Evolutionary conservation across 2,113 vertebrate genomes (phyloP).

Genomic region (Stictonetta naevosa): DNA sequence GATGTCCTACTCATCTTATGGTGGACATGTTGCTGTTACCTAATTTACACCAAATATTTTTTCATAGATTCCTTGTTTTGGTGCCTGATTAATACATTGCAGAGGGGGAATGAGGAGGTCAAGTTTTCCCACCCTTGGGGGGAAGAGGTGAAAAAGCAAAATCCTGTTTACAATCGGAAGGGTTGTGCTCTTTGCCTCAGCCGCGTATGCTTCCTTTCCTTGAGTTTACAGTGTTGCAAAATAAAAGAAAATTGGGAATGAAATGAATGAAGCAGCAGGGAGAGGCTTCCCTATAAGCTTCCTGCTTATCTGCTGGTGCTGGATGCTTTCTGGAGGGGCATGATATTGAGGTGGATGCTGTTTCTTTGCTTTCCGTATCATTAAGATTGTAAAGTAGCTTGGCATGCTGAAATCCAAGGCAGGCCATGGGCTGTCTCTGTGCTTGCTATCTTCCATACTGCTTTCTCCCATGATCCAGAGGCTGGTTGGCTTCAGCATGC

Average conservation of each 20-base stretch:
- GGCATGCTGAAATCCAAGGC: neutral
- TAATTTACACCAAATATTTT: slow-evolving; percentile 84
- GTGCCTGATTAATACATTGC: slow-evolving; percentile 79
- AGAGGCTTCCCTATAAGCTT: neutral
- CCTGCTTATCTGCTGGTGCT: slow-evolving; percentile 61
- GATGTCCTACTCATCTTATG: slow-evolving; percentile 86
- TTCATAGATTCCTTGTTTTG: slow-evolving; percentile 82
- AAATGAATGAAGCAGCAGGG: neutral
- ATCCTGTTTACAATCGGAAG: slow-evolving; percentile 81
- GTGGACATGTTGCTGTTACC: slow-evolving; percentile 84
- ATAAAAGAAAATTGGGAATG: neutral
- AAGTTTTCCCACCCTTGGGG: slow-evolving; percentile 58
- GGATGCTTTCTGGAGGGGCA: slow-evolving; percentile 22
- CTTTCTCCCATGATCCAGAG: neutral
- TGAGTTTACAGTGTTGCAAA: slow-evolving; percentile 73
- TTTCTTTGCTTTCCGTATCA: slow-evolving; percentile 4
- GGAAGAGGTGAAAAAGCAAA: slow-evolving; percentile 72
- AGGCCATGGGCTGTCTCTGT: neutral
- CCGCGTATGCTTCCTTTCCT: slow-evolving; percentile 68
- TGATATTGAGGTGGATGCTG: neutral
- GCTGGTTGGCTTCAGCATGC: neutral
- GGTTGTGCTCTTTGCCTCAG: slow-evolving; percentile 69
- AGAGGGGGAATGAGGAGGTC: slow-evolving; percentile 35
- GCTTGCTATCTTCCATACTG: neutral
- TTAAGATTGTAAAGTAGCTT: neutral